These are phyloP conservation scores for Crocodylus rhombifer DNA, from an alignment of 2,797 vertebrate genomes.

Conservation along the genomic window DNA sequence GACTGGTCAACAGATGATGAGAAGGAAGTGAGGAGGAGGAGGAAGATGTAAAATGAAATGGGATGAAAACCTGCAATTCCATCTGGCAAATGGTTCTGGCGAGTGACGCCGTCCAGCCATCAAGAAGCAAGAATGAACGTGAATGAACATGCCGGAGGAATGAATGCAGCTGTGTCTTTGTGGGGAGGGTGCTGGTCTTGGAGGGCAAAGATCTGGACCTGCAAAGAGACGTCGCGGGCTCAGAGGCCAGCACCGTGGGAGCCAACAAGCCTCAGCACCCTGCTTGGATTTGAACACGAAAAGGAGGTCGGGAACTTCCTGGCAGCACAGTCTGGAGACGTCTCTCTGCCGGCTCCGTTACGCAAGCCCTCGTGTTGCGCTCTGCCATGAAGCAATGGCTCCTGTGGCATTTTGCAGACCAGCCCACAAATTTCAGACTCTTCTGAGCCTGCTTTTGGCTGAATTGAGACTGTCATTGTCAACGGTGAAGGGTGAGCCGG, in stretches of 20 bases:
- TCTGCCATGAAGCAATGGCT: neutral
- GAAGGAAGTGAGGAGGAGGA: neutral
- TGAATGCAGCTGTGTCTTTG: neutral
- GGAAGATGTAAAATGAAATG: neutral
- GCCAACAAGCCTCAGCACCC: neutral
- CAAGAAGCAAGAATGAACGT: neutral
- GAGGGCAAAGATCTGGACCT: neutral
- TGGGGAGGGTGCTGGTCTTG: neutral
- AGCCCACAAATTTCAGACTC: neutral
- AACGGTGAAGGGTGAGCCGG: neutral
- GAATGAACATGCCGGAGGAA: neutral
- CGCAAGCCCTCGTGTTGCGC: neutral
- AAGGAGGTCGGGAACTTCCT: neutral
- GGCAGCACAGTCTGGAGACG: neutral
- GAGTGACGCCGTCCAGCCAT: neutral
- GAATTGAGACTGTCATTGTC: neutral
- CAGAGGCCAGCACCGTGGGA: rapidly evolving
- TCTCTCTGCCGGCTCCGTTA: neutral
- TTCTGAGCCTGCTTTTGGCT: neutral
- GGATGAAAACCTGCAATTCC: neutral
- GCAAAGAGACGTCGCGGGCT: neutral
- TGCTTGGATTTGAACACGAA: neutral
- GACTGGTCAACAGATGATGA: neutral
- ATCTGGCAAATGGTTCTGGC: neutral
- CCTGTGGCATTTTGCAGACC: neutral